Evolutionary conservation across 2,113 vertebrate genomes (phyloP).

Genomic region (Solea solea): DNA sequence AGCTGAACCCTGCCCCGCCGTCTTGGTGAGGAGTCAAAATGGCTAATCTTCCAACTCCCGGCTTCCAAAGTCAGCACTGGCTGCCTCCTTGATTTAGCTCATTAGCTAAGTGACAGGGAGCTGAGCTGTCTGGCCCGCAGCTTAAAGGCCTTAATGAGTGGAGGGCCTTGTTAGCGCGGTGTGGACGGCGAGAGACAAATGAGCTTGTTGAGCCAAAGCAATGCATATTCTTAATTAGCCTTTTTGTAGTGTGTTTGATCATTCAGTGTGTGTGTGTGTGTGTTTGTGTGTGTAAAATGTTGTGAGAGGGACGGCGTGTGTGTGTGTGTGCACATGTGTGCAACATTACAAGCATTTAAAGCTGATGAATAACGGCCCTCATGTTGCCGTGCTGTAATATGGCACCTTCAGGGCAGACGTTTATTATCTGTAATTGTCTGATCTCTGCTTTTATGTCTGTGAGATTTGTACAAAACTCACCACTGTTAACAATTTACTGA

Average conservation of each 20-base stretch:
- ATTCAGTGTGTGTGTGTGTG: constrained; percentile 28
- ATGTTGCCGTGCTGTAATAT: background rate
- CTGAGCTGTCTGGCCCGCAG: constrained; percentile 60
- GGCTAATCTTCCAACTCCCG: constrained; percentile 62
- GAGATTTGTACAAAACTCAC: background rate
- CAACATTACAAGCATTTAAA: constrained; percentile 20
- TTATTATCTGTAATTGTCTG: constrained; percentile 9
- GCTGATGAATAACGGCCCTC: constrained; percentile 18
- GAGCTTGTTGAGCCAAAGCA: constrained; percentile 63
- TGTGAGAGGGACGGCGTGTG: background rate
- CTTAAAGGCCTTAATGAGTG: constrained; percentile 69
- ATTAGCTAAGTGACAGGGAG: constrained; percentile 67
- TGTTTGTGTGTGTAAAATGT: background rate
- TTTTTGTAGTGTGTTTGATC: constrained; percentile 68
- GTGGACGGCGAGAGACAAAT: constrained; percentile 64
- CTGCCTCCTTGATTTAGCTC: constrained; percentile 67
- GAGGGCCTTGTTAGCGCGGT: constrained; percentile 62
- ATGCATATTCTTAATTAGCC: constrained; percentile 73
- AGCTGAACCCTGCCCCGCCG: constrained; percentile 48
- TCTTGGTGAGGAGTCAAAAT: constrained; percentile 58
- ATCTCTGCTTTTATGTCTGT: background rate
- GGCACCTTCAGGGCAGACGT: background rate
- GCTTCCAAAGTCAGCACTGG: constrained; percentile 53
- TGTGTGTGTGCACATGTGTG: background rate
- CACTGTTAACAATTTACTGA: background rate